phyloP scores from a whole-genome alignment of 2,113 vertebrate species.

The Python bivittatus region DNA sequence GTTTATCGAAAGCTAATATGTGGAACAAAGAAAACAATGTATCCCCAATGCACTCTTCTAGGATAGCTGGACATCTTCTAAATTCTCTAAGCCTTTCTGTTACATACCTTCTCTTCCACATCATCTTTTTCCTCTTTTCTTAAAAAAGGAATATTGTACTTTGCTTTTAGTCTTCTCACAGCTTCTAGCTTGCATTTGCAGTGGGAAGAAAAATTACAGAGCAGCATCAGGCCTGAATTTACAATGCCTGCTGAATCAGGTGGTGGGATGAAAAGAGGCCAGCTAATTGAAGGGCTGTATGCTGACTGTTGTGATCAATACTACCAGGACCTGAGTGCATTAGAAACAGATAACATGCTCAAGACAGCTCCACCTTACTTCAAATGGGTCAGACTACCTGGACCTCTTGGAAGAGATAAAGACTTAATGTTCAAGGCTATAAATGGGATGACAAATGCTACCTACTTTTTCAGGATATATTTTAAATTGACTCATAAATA shows the following conservation, averaged over 20 bases:
- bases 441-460: conserved; percentile 17
- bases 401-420: conserved; percentile 7
- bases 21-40: neutral
- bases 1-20: neutral
- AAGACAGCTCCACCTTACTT: conserved; percentile 4
- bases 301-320: conserved; percentile 25
- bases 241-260: conserved; percentile 28
- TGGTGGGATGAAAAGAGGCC: conserved; percentile 1
- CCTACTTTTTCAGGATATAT: neutral
- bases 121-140: neutral
- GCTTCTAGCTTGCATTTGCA: neutral
- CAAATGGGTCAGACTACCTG: conserved; percentile 22
- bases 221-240: conserved; percentile 20
- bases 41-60: too few species aligned
- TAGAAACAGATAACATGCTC: conserved; percentile 8
- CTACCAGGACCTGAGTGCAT: conserved; percentile 6
- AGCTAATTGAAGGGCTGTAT: conserved; percentile 12
- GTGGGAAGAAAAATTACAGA: neutral
- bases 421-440: neutral
- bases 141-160: neutral
- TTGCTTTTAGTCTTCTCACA: neutral
- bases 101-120: neutral
- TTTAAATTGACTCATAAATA: conserved; percentile 24
- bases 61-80: neutral
- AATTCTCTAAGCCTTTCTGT: neutral